These are phyloP conservation scores for Phrynocephalus guinanensis DNA, from an alignment of 2,797 vertebrate species.

Conservation along the genomic window DNA sequence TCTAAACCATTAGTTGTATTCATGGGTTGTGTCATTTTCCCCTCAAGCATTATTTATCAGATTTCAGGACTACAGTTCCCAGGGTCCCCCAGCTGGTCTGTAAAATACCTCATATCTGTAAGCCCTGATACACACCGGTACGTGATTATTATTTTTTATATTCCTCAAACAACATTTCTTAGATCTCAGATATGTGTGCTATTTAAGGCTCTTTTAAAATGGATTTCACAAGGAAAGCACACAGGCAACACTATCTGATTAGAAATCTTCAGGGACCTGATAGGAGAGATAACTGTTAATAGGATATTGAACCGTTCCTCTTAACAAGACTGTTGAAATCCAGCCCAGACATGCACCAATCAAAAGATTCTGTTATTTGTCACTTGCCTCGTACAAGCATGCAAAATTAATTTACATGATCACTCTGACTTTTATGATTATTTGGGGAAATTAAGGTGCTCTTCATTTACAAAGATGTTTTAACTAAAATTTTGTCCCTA, in stretches of 20 bases:
- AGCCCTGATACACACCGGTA: background rate
- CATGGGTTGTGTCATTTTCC: background rate
- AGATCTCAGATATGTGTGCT: constrained; percentile 6
- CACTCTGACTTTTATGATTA: background rate
- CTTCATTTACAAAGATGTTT: background rate
- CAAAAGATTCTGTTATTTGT: background rate
- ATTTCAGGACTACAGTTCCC: no score
- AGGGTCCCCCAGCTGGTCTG: no score
- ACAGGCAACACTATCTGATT: background rate
- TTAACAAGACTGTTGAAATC: constrained; percentile 6
- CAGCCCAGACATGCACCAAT: constrained; percentile 1
- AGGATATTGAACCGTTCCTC: constrained; percentile 20
- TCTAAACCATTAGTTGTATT: background rate
- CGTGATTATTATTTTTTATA: background rate
- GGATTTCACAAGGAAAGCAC: background rate
- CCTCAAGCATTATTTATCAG: no score
- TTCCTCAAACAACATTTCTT: background rate
- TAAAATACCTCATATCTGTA: no score
- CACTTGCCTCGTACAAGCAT: constrained; percentile 9
- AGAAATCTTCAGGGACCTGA: constrained; percentile 20
- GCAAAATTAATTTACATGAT: constrained; percentile 3
- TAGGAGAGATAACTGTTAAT: constrained; percentile 26
- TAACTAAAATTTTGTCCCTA: background rate
- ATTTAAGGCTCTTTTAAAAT: background rate
- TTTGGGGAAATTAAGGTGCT: background rate